phyloP scores from a whole-genome alignment of 2,113 vertebrate genomes.

The Sialia sialis region DNA sequence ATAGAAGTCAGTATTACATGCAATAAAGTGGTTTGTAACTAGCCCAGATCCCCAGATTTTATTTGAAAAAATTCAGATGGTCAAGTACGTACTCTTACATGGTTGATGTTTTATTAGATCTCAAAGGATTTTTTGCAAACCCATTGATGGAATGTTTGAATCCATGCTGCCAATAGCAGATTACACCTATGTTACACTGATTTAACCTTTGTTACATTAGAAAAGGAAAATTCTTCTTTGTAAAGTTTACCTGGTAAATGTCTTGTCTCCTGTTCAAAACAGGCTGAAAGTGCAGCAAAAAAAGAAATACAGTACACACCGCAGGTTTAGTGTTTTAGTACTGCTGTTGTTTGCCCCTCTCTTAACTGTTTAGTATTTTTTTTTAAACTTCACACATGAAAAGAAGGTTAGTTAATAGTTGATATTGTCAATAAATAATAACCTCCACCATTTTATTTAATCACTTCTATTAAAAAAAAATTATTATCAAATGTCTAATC shows the following conservation, averaged over 20 bases:
- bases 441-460: not conserved
- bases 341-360: not conserved
- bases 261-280: not conserved
- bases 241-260: not conserved
- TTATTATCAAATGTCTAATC: not conserved
- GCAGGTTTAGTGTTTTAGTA: not conserved
- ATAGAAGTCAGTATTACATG: not conserved
- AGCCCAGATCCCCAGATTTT: not conserved
- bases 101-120: not conserved
- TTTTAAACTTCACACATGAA: not conserved
- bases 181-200: not conserved
- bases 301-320: not conserved
- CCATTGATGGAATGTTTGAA: not conserved
- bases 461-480: not conserved
- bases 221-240: not conserved
- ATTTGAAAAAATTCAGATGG: not conserved
- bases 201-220: not conserved
- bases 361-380: not conserved
- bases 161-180: not conserved
- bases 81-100: not conserved
- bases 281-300: not conserved
- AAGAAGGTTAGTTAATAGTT: not conserved
- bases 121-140: not conserved
- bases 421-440: not conserved
- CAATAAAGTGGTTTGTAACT: not conserved